These are phyloP conservation scores for Chrysotoxum bicinctum DNA, from an alignment of 2,888 invertebrate species.

Conservation along the genomic window DNA sequence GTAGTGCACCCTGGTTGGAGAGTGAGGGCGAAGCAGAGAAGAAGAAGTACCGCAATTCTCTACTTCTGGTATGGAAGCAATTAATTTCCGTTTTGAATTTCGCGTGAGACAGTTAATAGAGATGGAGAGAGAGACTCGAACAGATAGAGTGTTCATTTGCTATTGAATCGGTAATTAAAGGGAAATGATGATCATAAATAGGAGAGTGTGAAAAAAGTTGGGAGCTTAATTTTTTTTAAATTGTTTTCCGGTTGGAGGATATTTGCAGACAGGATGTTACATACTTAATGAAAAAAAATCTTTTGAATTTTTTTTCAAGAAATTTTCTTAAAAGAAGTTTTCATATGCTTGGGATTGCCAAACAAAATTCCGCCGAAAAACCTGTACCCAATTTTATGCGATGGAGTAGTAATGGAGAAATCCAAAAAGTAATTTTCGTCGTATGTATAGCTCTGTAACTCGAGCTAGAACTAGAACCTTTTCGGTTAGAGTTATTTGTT, in stretches of 20 bases:
- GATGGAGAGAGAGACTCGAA: not conserved
- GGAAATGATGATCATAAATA: slow-evolving; percentile 47
- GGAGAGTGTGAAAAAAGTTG: slow-evolving; percentile 14
- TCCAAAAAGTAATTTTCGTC: too few relatives aligned
- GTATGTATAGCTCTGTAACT: too few relatives aligned
- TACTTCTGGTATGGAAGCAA: slow-evolving; percentile 43
- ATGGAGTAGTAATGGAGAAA: too few relatives aligned
- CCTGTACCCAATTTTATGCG: too few relatives aligned
- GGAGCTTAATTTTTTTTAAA: not conserved
- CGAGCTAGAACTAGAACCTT: too few relatives aligned
- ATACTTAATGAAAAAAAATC: not conserved
- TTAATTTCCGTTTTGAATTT: slow-evolving; percentile 65
- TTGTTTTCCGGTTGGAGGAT: slow-evolving; percentile 3
- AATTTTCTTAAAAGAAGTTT: too few relatives aligned
- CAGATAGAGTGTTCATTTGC: slow-evolving; percentile 41
- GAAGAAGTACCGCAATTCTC: not conserved
- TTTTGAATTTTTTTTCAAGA: too few relatives aligned
- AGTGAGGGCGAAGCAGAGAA: not conserved
- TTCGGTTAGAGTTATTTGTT: too few relatives aligned
- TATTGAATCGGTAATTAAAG: slow-evolving; percentile 58
- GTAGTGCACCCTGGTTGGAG: not conserved
- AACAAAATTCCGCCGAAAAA: too few relatives aligned
- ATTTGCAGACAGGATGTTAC: not conserved
- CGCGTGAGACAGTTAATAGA: slow-evolving; percentile 19
- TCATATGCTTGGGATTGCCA: too few relatives aligned